These are phyloP conservation scores for Sternarchorhynchus goeldii DNA, from an alignment of 2,797 vertebrate genomes.

Conservation along the genomic window DNA sequence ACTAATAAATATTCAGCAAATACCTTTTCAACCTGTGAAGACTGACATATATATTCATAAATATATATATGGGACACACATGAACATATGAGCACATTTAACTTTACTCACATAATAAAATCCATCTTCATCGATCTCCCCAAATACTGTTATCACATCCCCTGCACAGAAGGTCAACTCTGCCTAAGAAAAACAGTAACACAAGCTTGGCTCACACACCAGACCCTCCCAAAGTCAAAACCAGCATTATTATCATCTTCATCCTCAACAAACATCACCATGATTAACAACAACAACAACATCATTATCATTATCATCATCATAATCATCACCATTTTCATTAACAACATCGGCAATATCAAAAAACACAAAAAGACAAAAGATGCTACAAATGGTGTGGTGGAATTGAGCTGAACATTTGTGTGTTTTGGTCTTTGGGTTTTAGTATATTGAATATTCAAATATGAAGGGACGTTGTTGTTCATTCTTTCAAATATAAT, in stretches of 20 bases:
- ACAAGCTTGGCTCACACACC: constrained; percentile 37
- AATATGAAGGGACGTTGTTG: not conserved
- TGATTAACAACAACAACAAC: not conserved
- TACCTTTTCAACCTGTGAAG: too few relatives aligned
- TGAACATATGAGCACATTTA: not conserved
- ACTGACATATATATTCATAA: too few relatives aligned
- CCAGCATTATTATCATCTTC: too few relatives aligned
- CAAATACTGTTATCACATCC: constrained; percentile 93
- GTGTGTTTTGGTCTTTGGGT: not conserved
- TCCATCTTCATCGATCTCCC: constrained; percentile 97
- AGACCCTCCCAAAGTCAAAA: too few relatives aligned
- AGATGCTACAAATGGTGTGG: not conserved
- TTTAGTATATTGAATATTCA: not conserved
- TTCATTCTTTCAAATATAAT: not conserved
- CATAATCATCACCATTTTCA: not conserved
- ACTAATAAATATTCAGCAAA: too few relatives aligned
- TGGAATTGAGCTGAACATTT: not conserved
- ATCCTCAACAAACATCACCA: too few relatives aligned
- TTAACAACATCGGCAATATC: not conserved
- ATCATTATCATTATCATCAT: too few relatives aligned
- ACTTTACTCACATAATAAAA: constrained; percentile 93
- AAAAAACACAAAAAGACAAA: not conserved
- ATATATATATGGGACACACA: not conserved
- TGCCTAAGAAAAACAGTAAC: constrained; percentile 72
- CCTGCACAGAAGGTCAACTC: constrained; percentile 97